These are phyloP conservation scores for Lasioglossum zephyrum DNA, from an alignment of 2,888 invertebrate genomes.

Conservation along the genomic window DNA sequence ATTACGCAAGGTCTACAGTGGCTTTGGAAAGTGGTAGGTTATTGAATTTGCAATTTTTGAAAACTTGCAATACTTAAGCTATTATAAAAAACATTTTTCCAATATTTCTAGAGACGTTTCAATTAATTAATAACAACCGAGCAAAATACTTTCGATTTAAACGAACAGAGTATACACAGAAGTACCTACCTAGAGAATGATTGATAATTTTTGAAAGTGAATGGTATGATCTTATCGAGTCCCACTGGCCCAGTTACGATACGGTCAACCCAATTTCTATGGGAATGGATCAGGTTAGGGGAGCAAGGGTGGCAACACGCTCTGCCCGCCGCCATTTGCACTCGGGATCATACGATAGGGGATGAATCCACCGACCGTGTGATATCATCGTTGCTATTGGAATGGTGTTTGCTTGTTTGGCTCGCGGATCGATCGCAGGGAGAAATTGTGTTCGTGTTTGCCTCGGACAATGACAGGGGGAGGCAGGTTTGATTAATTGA, in stretches of 20 bases:
- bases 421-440: conserved; percentile 13
- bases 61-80: neutral
- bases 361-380: neutral
- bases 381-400: conserved; percentile 32
- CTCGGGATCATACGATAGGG: neutral
- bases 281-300: neutral
- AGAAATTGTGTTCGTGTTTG: conserved; percentile 26
- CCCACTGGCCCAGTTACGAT: neutral
- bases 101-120: neutral
- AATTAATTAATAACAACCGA: neutral
- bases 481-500: conserved; percentile 24
- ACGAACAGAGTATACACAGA: neutral
- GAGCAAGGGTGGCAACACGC: conserved; percentile 7
- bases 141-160: neutral
- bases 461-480: neutral
- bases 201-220: neutral
- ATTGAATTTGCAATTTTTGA: neutral
- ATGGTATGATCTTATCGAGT: neutral
- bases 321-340: conserved; percentile 3
- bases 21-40: neutral
- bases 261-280: conserved; percentile 51
- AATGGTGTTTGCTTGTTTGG: conserved; percentile 48
- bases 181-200: neutral
- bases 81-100: neutral
- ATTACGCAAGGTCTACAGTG: neutral